phyloP scores from a whole-genome alignment of 1,140 invertebrate genomes.

The Dendrolimus punctatus region DNA sequence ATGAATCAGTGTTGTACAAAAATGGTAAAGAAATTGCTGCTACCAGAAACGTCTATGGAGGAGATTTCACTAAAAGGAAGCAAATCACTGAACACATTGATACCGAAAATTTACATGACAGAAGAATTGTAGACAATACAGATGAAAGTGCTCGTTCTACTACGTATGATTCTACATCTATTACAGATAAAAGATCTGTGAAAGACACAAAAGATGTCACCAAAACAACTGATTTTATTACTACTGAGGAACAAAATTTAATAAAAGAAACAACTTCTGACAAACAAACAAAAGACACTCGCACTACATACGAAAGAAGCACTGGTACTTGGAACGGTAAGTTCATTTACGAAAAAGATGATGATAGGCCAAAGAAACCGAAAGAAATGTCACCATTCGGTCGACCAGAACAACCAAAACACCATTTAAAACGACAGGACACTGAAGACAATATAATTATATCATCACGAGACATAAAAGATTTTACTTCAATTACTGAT shows the following conservation, averaged over 20 bases:
- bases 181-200: slow-evolving; percentile 28
- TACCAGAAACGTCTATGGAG: slow-evolving; percentile 50
- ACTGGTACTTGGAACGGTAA: slow-evolving; percentile 66
- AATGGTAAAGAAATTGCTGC: slow-evolving; percentile 60
- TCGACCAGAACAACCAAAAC: slow-evolving; percentile 51
- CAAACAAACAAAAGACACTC: slow-evolving; percentile 53
- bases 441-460: slow-evolving; percentile 65
- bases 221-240: slow-evolving; percentile 47
- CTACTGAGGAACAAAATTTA: slow-evolving; percentile 47
- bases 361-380: slow-evolving; percentile 51
- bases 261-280: slow-evolving; percentile 37
- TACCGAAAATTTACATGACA: slow-evolving; percentile 31
- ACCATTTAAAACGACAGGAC: slow-evolving; percentile 61
- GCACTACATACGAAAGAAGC: slow-evolving; percentile 59
- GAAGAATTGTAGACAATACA: slow-evolving; percentile 31
- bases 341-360: slow-evolving; percentile 58
- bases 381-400: slow-evolving; percentile 62
- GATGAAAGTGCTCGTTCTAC: slow-evolving; percentile 29
- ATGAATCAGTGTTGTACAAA: slow-evolving; percentile 59
- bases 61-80: slow-evolving; percentile 53
- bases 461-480: slow-evolving; percentile 63
- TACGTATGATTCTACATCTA: slow-evolving; percentile 24
- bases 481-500: slow-evolving; percentile 64
- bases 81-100: slow-evolving; percentile 49
- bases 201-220: slow-evolving; percentile 38